phyloP scores from a whole-genome alignment of 1,140 invertebrate genomes.

The Lasioglossum baleicum region DNA sequence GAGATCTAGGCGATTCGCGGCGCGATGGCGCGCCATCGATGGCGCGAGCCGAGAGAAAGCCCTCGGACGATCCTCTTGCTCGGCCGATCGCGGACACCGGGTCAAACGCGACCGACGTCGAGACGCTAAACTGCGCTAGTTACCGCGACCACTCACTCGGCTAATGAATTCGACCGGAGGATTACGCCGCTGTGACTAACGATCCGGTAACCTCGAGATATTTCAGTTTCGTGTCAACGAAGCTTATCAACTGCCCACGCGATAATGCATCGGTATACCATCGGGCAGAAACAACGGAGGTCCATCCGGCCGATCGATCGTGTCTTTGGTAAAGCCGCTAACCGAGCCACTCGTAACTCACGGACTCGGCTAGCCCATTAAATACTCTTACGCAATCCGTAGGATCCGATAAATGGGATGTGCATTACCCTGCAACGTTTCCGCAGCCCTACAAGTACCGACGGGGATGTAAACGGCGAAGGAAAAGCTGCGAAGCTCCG shows the following conservation, averaged over 20 bases:
- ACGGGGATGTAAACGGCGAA: neutral
- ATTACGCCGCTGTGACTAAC: neutral
- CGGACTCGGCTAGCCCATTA: conserved; percentile 44
- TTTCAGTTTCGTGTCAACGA: conserved; percentile 41
- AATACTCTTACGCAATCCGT: conserved; percentile 67
- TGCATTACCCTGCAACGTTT: conserved; percentile 48
- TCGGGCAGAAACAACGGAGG: too few relatives aligned
- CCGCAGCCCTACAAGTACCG: conserved; percentile 64
- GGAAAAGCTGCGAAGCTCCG: neutral
- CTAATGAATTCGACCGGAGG: too few relatives aligned
- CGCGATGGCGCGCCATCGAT: too few relatives aligned
- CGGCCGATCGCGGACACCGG: too few relatives aligned
- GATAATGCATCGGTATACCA: too few relatives aligned
- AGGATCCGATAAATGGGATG: conserved; percentile 64
- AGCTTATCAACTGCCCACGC: conserved; percentile 66
- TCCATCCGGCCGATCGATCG: neutral
- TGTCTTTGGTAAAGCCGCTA: conserved; percentile 20
- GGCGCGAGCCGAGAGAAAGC: too few relatives aligned
- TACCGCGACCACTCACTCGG: too few relatives aligned
- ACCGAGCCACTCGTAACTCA: conserved; percentile 22
- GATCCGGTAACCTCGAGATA: too few relatives aligned
- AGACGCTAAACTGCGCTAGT: too few relatives aligned
- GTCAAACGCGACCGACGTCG: too few relatives aligned
- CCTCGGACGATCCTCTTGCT: too few relatives aligned
- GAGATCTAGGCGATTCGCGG: too few relatives aligned